Evolutionary conservation across 2,797 vertebrate genomes (phyloP).

Genomic region (Merluccius polli): DNA sequence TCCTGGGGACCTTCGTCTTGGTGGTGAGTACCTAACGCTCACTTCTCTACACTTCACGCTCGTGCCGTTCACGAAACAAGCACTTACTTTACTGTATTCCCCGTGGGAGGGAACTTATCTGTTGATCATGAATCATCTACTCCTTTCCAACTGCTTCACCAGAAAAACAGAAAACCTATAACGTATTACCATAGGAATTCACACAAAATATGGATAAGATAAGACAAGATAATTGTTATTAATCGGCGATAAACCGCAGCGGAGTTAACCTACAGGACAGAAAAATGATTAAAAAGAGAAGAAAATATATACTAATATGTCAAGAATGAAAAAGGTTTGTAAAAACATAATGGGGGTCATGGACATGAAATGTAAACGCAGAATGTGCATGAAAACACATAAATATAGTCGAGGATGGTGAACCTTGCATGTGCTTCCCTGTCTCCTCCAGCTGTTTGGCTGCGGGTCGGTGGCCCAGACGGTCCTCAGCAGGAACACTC

Average conservation of each 20-base stretch:
- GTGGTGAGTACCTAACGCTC: slow-evolving; percentile 80
- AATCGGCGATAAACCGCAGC: not conserved
- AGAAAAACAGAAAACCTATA: not conserved
- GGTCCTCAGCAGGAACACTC: slow-evolving; percentile 81
- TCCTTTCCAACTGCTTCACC: not conserved
- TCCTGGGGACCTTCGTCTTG: slow-evolving; percentile 90
- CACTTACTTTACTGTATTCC: not conserved
- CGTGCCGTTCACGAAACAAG: too few species aligned
- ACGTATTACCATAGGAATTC: not conserved
- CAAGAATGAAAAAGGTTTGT: not conserved
- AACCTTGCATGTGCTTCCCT: not conserved
- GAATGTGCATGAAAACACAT: too few species aligned
- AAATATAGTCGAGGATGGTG: too few species aligned
- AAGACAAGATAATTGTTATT: not conserved
- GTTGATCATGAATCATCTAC: not conserved
- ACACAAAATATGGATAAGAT: not conserved
- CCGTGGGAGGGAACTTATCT: not conserved
- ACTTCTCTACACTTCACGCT: not conserved
- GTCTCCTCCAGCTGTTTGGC: slow-evolving; percentile 79
- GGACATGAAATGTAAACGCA: too few species aligned
- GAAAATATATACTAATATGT: too few species aligned
- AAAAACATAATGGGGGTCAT: too few species aligned
- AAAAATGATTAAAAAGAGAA: not conserved
- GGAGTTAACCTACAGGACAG: not conserved
- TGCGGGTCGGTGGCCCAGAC: slow-evolving; percentile 87